Evolutionary conservation across 1,140 invertebrate species (phyloP).

Genomic region (Charaxes varanes): DNA sequence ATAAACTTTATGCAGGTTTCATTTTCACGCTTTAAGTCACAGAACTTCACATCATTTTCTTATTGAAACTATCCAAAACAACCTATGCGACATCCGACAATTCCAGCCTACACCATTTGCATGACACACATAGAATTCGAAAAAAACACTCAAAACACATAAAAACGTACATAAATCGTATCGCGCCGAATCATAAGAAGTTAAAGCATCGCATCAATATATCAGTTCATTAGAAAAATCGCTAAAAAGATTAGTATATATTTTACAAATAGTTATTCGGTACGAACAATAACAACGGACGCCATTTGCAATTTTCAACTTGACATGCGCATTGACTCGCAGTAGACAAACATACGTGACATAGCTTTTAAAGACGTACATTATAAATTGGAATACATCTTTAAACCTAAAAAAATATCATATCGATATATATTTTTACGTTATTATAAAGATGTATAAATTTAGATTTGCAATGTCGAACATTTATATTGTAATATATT

Average conservation of each 20-base stretch:
- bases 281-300: constrained; percentile 76
- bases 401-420: constrained; percentile 3
- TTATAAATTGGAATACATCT: constrained; percentile 3
- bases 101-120: constrained; percentile 75
- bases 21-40: constrained; percentile 62
- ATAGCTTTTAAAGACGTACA: constrained; percentile 40
- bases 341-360: constrained; percentile 62
- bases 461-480: too few species aligned
- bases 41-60: constrained; percentile 66
- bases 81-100: constrained; percentile 75
- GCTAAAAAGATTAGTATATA: constrained; percentile 72
- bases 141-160: constrained; percentile 73
- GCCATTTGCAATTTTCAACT: constrained; percentile 76
- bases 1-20: constrained; percentile 57
- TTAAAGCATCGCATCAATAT: constrained; percentile 64
- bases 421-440: too few species aligned
- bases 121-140: constrained; percentile 74
- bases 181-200: constrained; percentile 61
- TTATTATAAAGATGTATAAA: too few species aligned
- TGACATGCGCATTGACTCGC: constrained; percentile 74
- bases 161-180: constrained; percentile 66
- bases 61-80: constrained; percentile 73
- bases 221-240: constrained; percentile 69
- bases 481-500: too few species aligned
- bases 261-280: constrained; percentile 75